phyloP scores from a whole-genome alignment of 2,113 vertebrate species.

The Syngnathus scovelli region DNA sequence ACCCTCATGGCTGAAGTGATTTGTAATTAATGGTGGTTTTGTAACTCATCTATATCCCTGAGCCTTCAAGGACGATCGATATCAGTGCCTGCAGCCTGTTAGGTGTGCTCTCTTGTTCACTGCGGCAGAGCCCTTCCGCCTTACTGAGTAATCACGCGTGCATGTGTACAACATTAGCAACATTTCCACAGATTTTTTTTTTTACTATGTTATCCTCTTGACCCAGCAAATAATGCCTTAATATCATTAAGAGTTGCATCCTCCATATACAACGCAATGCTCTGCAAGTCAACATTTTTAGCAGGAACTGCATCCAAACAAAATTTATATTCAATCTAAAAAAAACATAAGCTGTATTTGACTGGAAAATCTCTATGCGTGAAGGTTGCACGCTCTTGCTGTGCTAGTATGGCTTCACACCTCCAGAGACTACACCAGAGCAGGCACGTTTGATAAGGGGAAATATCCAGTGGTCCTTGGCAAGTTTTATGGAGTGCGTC shows the following conservation, averaged over 20 bases:
- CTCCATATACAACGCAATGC: not conserved
- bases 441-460: too few species aligned
- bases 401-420: too few species aligned
- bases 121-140: conserved; percentile 26
- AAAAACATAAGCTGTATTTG: too few species aligned
- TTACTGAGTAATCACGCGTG: not conserved
- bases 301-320: not conserved
- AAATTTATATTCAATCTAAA: too few species aligned
- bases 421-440: too few species aligned
- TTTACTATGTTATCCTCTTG: not conserved
- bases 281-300: not conserved
- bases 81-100: conserved; percentile 51
- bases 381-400: too few species aligned
- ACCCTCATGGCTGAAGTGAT: conserved; percentile 69
- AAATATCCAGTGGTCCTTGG: too few species aligned
- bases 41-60: conserved; percentile 65
- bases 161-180: not conserved
- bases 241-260: not conserved
- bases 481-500: too few species aligned
- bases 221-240: not conserved
- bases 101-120: conserved; percentile 17
- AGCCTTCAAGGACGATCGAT: conserved; percentile 66
- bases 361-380: too few species aligned
- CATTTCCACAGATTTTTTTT: not conserved
- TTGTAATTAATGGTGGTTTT: conserved; percentile 73